Evolutionary conservation across 2,797 vertebrate species (phyloP), one percentile per base, ranked within the genome.

Genomic region (Syndactyla subalaris): DNA sequence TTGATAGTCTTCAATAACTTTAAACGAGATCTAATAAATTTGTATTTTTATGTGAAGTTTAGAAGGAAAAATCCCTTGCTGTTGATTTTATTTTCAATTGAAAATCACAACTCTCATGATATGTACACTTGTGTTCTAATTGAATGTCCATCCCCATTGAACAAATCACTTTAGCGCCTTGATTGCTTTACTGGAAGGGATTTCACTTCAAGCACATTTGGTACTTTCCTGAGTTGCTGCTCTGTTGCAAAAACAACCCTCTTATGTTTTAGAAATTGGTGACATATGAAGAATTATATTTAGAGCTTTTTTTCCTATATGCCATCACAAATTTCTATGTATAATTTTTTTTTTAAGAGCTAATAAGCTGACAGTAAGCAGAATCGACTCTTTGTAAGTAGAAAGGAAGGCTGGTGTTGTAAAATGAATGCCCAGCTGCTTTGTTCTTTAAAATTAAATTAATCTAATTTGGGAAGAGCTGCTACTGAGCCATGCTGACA

Each of bases 1-100:
- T 97, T 98, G 96, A 98, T 97, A 95, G 96, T 91, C 96, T 97
- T 98, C 97, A 97, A 95, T 97, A 98, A 98, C 91, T 97, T 97
- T 82, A 97, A 98, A 98, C 22, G 62, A 96, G 93, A 96, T 68
- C 83, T 97, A 96, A 97, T 98, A 97, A 82, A 96, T 97, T 97
- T 95, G 92, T 97, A 91, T 97, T 97, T 98, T 96, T 94, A 92
- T 93, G 89, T 77, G 85, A 94, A 78, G 57, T 88, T 92, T 93
- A 51, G 80, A 90, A 90, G 85, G 70, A 96, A 89, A 83, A 93
- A 86, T 83, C 71, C 79, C 85, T 89, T 3, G 5, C 39, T 16
- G 58, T 59, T 91, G 67, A 83, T 90, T 94, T 95, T 71, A 57
- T 91, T 92, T 95, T 91, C 88, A 78, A 77, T 59, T 78, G 62